Conservation (phyloP, 2,888 invertebrate genomes). For the Phorcus lineatus region DNA sequence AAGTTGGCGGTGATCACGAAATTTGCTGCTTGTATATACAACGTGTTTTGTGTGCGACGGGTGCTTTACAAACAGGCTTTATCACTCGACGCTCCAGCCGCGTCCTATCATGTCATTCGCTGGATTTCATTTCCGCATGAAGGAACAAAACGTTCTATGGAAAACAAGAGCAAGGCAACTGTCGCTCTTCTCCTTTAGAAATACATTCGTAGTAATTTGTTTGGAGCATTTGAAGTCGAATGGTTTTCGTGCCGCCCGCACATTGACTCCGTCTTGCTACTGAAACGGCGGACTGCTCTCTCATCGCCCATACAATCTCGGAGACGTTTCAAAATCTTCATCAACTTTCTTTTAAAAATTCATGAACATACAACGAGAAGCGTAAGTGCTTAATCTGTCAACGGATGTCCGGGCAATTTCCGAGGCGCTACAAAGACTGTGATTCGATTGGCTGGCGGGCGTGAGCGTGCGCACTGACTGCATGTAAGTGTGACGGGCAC, state of each 20-base stretch:
- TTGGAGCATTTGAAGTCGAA: background rate
- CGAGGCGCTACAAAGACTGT: constrained; percentile 25
- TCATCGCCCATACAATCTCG: constrained; percentile 15
- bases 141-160: constrained; percentile 13
- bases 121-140: constrained; percentile 29
- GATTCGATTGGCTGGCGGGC: constrained; percentile 28
- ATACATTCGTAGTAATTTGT: constrained; percentile 8
- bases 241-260: constrained; percentile 20
- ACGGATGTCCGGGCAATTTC: constrained; percentile 43
- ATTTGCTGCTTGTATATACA: background rate
- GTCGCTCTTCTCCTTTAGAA: constrained; percentile 15
- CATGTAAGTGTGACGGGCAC: constrained; percentile 33
- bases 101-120: constrained; percentile 7
- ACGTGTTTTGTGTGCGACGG: background rate
- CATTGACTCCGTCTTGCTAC: constrained; percentile 22
- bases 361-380: constrained; percentile 37
- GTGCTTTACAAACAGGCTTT: background rate
- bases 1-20: background rate
- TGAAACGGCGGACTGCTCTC: background rate
- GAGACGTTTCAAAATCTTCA: constrained; percentile 11
- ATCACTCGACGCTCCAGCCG: background rate
- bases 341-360: constrained; percentile 39
- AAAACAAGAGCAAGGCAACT: background rate
- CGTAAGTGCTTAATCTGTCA: constrained; percentile 39
- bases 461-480: constrained; percentile 32